These are phyloP conservation scores for Pseudomyrmex pallidus DNA, from an alignment of 1,140 invertebrate genomes.

Conservation along the genomic window DNA sequence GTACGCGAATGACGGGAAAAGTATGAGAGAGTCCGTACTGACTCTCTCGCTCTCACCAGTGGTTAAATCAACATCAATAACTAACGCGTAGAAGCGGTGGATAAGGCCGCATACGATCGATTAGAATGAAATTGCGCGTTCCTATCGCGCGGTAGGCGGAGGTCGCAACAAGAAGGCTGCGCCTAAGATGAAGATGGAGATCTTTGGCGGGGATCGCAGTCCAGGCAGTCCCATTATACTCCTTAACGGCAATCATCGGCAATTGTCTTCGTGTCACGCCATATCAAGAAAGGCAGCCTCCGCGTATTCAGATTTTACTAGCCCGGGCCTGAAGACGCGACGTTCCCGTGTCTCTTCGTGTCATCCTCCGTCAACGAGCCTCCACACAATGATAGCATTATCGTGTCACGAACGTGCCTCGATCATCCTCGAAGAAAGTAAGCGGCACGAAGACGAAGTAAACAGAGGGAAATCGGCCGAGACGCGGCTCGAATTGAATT, in stretches of 20 bases:
- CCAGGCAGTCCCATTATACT: slow-evolving; percentile 65
- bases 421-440: slow-evolving; percentile 51
- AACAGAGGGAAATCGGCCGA: slow-evolving; percentile 32
- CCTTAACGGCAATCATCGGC: slow-evolving; percentile 75
- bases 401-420: slow-evolving; percentile 42
- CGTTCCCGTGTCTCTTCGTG: slow-evolving; percentile 16
- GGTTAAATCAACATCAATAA: slow-evolving; percentile 57
- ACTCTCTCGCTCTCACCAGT: not conserved
- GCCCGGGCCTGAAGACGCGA: slow-evolving; percentile 61
- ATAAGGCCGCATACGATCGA: slow-evolving; percentile 59
- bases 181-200: slow-evolving; percentile 15
- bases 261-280: slow-evolving; percentile 76
- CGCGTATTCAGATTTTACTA: slow-evolving; percentile 76
- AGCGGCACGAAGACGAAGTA: slow-evolving; percentile 42
- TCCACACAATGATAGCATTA: slow-evolving; percentile 68
- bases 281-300: slow-evolving; percentile 66
- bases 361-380: slow-evolving; percentile 50
- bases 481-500: slow-evolving; percentile 8
- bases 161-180: slow-evolving; percentile 56
- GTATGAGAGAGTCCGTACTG: slow-evolving; percentile 49
- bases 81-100: slow-evolving; percentile 51
- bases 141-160: slow-evolving; percentile 50
- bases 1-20: slow-evolving; percentile 56
- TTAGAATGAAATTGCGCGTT: slow-evolving; percentile 74
- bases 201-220: slow-evolving; percentile 14